These are phyloP conservation scores for Anabacerthia variegaticeps DNA, from an alignment of 2,797 vertebrate genomes.

Conservation along the genomic window DNA sequence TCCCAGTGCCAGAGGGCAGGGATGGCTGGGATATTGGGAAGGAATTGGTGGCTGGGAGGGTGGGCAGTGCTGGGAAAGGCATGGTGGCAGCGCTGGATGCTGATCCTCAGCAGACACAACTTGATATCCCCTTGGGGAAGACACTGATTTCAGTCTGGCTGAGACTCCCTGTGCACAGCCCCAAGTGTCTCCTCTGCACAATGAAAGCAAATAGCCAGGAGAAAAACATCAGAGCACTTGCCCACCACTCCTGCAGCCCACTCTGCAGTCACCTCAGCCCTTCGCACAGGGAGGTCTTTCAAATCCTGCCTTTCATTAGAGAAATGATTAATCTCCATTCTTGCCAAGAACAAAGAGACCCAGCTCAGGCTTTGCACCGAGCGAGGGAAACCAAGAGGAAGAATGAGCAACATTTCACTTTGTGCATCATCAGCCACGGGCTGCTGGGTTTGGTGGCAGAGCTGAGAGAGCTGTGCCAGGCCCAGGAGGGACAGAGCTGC, in stretches of 20 bases:
- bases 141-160: neutral
- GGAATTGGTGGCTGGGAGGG: too few species aligned
- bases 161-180: rapidly evolving
- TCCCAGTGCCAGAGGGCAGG: neutral
- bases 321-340: neutral
- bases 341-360: neutral
- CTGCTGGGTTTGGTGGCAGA: neutral
- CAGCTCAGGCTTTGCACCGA: neutral
- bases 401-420: neutral
- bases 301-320: neutral
- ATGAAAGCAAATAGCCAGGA: neutral
- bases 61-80: neutral
- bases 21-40: too few species aligned
- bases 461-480: slow-evolving; percentile 1
- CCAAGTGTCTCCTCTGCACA: neutral
- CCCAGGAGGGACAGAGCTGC: neutral
- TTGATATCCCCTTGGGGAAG: neutral
- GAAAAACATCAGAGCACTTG: neutral
- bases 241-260: neutral
- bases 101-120: neutral
- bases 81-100: neutral
- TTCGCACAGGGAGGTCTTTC: neutral
- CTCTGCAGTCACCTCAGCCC: neutral
- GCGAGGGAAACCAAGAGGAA: neutral
- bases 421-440: neutral